Evolutionary conservation across 2,113 vertebrate genomes (phyloP).

Genomic region (Ictalurus furcatus): DNA sequence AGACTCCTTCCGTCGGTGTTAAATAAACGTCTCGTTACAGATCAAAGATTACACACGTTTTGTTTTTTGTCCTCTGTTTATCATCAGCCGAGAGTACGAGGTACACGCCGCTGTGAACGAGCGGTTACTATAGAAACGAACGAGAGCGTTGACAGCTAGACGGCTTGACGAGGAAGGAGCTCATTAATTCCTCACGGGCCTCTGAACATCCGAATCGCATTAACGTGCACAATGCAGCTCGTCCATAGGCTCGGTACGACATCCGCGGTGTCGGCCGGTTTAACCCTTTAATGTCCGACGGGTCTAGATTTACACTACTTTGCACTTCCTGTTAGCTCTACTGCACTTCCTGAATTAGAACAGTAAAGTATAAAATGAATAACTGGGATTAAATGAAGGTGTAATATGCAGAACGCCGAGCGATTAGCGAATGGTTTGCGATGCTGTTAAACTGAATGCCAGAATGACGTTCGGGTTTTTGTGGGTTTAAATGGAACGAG

Average conservation of each 20-base stretch:
- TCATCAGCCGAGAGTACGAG: neutral
- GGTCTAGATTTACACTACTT: neutral
- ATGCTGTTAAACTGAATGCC: no score
- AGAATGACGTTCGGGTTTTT: neutral
- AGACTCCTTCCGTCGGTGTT: neutral
- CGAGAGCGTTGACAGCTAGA: neutral
- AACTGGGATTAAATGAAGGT: neutral
- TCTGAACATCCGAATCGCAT: neutral
- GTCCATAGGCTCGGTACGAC: neutral
- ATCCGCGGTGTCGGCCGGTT: neutral
- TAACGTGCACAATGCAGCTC: neutral
- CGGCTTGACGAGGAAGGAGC: neutral
- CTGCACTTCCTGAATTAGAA: neutral
- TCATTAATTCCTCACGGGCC: conserved; percentile 1
- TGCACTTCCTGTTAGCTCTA: neutral
- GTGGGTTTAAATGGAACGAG: neutral
- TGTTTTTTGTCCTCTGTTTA: neutral
- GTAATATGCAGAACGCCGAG: neutral
- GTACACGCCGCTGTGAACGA: neutral
- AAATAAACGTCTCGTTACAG: neutral
- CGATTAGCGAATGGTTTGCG: neutral
- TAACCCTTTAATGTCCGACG: neutral
- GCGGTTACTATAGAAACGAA: neutral
- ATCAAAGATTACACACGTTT: neutral
- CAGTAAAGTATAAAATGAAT: neutral